Conservation (phyloP, 2,113 vertebrate genomes). For the Brachypteracias leptosomus region DNA sequence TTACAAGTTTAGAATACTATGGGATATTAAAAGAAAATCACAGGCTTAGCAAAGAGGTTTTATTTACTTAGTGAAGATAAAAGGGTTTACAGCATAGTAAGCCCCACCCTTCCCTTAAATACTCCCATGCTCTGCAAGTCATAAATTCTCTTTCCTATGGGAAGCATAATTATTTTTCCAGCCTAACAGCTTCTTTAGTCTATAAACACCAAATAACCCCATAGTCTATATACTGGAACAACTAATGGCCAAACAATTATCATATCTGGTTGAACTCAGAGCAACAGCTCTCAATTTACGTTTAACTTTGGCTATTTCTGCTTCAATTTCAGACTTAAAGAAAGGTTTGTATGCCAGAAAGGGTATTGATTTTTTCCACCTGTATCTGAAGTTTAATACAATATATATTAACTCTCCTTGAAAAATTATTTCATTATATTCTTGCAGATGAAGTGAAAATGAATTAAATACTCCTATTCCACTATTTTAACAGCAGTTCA, state of each 20-base stretch:
- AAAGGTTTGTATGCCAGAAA: not conserved
- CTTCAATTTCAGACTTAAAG: not conserved
- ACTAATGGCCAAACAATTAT: not conserved
- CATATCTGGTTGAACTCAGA: not conserved
- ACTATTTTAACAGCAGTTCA: not conserved
- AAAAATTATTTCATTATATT: not conserved
- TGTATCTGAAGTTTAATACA: not conserved
- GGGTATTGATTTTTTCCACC: not conserved
- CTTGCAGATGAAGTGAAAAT: not conserved
- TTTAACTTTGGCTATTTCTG: not conserved
- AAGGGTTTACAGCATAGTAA: not conserved
- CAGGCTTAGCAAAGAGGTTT: not conserved
- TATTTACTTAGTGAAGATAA: not conserved
- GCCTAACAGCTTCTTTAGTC: not conserved
- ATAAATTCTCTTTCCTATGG: not conserved
- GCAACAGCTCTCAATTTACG: not conserved
- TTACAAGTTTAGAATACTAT: not conserved
- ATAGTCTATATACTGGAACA: not conserved
- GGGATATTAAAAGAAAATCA: not conserved
- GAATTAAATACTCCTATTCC: not conserved
- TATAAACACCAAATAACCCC: not conserved
- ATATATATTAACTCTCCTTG: not conserved
- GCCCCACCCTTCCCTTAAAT: not conserved
- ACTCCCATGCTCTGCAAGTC: not conserved
- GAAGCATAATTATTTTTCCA: not conserved